Evolutionary conservation across 2,113 vertebrate genomes (phyloP).

Genomic region (Myrmecobius fasciatus): DNA sequence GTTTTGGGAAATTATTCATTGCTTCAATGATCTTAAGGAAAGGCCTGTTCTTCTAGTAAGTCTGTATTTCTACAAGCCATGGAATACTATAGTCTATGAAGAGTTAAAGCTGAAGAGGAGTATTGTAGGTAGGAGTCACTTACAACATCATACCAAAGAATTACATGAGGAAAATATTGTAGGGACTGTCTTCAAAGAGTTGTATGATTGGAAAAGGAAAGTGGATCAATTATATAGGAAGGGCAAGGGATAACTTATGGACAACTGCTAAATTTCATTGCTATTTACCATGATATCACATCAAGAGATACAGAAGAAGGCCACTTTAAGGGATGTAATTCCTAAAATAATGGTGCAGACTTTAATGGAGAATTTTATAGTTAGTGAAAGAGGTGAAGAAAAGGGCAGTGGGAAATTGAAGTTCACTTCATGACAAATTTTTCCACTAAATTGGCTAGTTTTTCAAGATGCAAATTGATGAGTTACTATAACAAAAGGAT

Average conservation of each 20-base stretch:
- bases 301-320: not conserved
- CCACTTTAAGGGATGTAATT: not conserved
- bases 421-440: not conserved
- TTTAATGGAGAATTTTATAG: not conserved
- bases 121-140: not conserved
- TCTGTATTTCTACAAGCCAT: not conserved
- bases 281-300: not conserved
- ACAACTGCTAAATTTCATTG: not conserved
- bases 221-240: not conserved
- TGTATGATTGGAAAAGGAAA: not conserved
- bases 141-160: not conserved
- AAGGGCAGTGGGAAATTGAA: not conserved
- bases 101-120: not conserved
- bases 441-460: not conserved
- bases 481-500: not conserved
- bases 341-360: not conserved
- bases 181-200: not conserved
- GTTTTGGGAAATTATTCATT: not conserved
- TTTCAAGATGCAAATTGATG: not conserved
- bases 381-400: not conserved
- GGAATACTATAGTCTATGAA: not conserved
- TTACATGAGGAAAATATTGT: not conserved
- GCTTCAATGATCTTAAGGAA: not conserved
- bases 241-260: not conserved
- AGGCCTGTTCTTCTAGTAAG: not conserved